Base-by-base conservation (phyloP, 2,797 vertebrate species). In the Eospalax fontanierii region DNA sequence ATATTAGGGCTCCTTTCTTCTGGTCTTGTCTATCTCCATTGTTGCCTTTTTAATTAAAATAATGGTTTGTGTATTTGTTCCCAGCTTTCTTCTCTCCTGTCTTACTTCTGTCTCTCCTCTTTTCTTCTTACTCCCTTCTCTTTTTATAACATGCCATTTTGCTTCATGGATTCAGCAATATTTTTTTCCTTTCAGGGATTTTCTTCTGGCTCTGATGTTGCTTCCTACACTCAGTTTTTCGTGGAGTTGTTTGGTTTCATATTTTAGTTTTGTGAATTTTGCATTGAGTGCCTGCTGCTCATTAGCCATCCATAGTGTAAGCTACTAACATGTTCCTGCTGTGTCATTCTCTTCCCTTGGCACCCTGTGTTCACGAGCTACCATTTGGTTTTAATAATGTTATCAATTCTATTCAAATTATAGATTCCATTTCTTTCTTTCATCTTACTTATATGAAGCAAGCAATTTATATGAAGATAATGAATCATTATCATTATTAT, bases 391-490 rank as follows among this genome's bases (percentile, higher is more conserved):
- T 59, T 68, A 80, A 18, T 86, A 66, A 35, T 57, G 6, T 18
- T 18, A 81, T 30, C 65, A 68, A 10, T 74, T 87, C 81, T 19
- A 81, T 38, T 90, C 61, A 71, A 22, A 73, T 38, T 73, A 22
- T 26, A 66, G 9, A 7, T 22, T 38, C 18, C 35, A n/a, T n/a
- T n/a, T n/a, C 8, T 30, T 15, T 57, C 74, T 40, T 46, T 59
- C 40, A 40, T 4, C 7, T 66, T 87, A 80, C 68, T 68, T 59
- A 70, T 90, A 81, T 87, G 35, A n/a, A n/a, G n/a, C n/a, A 65
- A 86, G 22, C 65, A 18, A 50, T 74, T 89, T 91, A 68, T 59
- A 76, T 68, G 21, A 82, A 22, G 40, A 35, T 46, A 46, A 46
- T 46, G 46, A 11, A 11, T 11, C 11, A 6, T 5, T 46, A 46